A percentile compares a stretch with the other conserved stretches of the same genome.
Evolutionary conservation across 2,113 vertebrate species (phyloP).

Genomic region (Axis porcinus): DNA sequence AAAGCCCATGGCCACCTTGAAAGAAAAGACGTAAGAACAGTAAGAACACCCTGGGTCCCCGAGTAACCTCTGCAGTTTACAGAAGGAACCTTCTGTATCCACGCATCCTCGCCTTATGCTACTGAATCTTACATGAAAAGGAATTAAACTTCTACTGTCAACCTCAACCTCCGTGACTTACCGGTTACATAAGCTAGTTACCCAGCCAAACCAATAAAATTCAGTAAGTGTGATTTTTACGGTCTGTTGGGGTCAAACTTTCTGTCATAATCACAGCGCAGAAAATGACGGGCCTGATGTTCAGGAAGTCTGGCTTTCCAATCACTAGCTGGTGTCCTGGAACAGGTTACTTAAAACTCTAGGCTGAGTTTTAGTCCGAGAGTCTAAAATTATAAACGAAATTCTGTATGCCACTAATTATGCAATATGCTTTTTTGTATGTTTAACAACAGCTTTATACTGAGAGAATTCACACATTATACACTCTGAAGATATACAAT

Average conservation of each 20-base stretch:
- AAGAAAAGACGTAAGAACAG: not conserved
- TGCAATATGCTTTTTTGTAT: not conserved
- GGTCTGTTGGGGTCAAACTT: not conserved
- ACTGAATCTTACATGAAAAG: not conserved
- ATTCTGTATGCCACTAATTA: not conserved
- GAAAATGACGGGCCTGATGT: not conserved
- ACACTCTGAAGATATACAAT: not conserved
- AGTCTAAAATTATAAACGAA: not conserved
- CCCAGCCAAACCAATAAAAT: not conserved
- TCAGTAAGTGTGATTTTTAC: not conserved
- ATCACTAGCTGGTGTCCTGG: not conserved
- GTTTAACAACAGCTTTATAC: not conserved
- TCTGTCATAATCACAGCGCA: not conserved
- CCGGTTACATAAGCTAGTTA: not conserved
- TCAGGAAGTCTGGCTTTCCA: not conserved
- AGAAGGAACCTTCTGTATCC: not conserved
- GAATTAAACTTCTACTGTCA: not conserved
- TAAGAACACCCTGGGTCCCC: not conserved
- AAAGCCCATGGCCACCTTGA: not conserved
- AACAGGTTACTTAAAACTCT: not conserved
- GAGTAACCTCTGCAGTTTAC: not conserved
- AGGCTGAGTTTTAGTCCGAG: not conserved
- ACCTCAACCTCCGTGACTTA: not conserved
- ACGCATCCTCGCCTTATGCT: not conserved
- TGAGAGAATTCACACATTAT: not conserved